Percentiles rank a stretch among this genome's conserved stretches.
Evolutionary conservation across 2,888 invertebrate genomes (phyloP).

Genomic region (Cerceris ruficornis): DNA sequence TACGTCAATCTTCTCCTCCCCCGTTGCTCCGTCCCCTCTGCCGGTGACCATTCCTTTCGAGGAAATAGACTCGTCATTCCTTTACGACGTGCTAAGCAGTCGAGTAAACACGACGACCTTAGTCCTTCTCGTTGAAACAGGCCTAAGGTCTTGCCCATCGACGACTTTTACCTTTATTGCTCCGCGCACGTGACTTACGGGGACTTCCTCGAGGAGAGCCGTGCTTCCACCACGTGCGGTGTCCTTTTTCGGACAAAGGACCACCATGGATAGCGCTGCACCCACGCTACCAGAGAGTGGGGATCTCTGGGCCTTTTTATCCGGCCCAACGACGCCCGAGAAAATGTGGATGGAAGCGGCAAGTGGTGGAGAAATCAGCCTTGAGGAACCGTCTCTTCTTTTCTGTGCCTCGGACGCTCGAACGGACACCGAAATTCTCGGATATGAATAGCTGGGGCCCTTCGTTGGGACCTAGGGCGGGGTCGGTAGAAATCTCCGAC

Average conservation of each 20-base stretch:
- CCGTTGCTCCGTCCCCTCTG: conserved; percentile 16
- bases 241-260: conserved; percentile 55
- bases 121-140: conserved; percentile 47
- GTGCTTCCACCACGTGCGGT: conserved; percentile 54
- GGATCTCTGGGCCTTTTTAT: conserved; percentile 18
- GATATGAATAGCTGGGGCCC: conserved; percentile 11
- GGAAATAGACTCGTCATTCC: conserved; percentile 69
- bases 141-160: conserved; percentile 24
- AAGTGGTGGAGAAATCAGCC: conserved; percentile 66
- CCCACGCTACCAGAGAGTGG: neutral
- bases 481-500: conserved; percentile 54
- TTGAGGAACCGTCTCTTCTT: conserved; percentile 49
- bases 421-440: conserved; percentile 8
- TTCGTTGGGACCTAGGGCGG: conserved; percentile 50
- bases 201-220: conserved; percentile 15
- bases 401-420: neutral
- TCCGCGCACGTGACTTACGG: conserved; percentile 62
- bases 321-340: conserved; percentile 44
- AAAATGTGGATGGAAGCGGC: conserved; percentile 53
- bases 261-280: neutral
- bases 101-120: conserved; percentile 58
- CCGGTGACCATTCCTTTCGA: conserved; percentile 46
- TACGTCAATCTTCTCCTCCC: conserved; percentile 42
- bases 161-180: conserved; percentile 57
- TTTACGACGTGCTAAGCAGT: conserved; percentile 67